phyloP scores from a whole-genome alignment of 2,888 invertebrate genomes.

The Eumacrocentrus americanus region DNA sequence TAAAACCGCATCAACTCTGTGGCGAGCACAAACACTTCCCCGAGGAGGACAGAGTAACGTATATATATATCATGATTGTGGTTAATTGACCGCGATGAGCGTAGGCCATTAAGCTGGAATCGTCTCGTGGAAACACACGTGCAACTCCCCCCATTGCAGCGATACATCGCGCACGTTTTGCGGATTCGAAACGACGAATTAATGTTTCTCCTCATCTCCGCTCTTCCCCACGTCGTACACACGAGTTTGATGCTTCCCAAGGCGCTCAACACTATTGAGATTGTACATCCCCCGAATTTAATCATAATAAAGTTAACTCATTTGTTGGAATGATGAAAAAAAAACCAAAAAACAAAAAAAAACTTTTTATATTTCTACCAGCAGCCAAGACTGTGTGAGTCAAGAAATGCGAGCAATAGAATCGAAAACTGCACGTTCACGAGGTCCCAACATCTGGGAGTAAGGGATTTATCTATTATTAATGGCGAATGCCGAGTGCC shows the following conservation, averaged over 20 bases:
- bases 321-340: slow-evolving; percentile 1
- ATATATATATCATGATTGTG: slow-evolving; percentile 20
- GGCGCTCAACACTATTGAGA: no score
- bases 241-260: no score
- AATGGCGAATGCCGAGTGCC: slow-evolving; percentile 20
- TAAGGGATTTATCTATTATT: slow-evolving; percentile 35
- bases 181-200: slow-evolving; percentile 7
- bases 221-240: no score
- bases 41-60: slow-evolving; percentile 8
- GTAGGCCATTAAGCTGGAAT: slow-evolving; percentile 25
- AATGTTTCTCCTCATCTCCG: slow-evolving; percentile 15
- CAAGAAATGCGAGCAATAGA: background rate
- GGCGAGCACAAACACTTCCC: slow-evolving; percentile 4
- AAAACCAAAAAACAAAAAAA: slow-evolving; percentile 1
- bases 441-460: background rate
- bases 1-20: slow-evolving; percentile 10
- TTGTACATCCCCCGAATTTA: no score
- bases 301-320: background rate
- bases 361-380: slow-evolving; percentile 1
- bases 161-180: background rate
- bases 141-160: background rate
- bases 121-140: slow-evolving; percentile 12
- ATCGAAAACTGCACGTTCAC: background rate
- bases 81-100: slow-evolving; percentile 27
- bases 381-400: no score